Conservation (phyloP, 2,113 vertebrate species). For the Anguilla rostrata region DNA sequence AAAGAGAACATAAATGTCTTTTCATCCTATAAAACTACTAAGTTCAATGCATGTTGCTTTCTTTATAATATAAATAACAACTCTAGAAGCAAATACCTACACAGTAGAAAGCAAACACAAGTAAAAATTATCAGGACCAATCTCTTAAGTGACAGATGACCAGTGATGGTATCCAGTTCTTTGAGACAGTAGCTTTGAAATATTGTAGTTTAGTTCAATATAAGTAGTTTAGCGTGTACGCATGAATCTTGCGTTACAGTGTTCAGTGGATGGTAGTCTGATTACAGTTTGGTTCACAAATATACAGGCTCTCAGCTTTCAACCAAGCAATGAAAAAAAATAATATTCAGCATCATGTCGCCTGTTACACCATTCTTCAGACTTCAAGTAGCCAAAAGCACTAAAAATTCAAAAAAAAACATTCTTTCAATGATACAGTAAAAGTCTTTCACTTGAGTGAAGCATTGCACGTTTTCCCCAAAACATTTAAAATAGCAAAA, state of each 20-base stretch:
- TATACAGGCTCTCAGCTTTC: conserved; percentile 77
- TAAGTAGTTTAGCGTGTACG: conserved; percentile 74
- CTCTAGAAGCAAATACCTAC: conserved; percentile 76
- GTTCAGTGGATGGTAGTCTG: conserved; percentile 69
- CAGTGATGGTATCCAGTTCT: conserved; percentile 71
- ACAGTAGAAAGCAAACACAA: conserved; percentile 83
- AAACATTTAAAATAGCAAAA: conserved; percentile 58
- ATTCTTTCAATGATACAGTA: conserved; percentile 64
- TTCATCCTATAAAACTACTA: conserved; percentile 76
- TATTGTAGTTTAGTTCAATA: conserved; percentile 47
- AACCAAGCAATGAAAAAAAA: conserved; percentile 56
- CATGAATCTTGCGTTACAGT: conserved; percentile 72
- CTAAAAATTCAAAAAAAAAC: conserved; percentile 61
- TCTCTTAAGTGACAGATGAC: conserved; percentile 69
- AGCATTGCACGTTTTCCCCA: conserved; percentile 92
- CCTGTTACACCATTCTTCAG: conserved; percentile 62
- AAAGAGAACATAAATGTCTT: conserved; percentile 61
- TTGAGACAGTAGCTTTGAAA: conserved; percentile 85
- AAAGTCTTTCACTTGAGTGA: conserved; percentile 70
- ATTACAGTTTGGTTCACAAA: conserved; percentile 68
- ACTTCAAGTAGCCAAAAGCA: conserved; percentile 54
- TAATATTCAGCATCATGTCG: conserved; percentile 75
- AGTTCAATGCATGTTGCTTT: conserved; percentile 76
- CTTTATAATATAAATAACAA: conserved; percentile 85
- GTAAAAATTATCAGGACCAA: conserved; percentile 57